Evolutionary conservation across 2,113 vertebrate species (phyloP), one percentile per base, ranked within the genome.

Genomic region (Cricetomys ansorgei): DNA sequence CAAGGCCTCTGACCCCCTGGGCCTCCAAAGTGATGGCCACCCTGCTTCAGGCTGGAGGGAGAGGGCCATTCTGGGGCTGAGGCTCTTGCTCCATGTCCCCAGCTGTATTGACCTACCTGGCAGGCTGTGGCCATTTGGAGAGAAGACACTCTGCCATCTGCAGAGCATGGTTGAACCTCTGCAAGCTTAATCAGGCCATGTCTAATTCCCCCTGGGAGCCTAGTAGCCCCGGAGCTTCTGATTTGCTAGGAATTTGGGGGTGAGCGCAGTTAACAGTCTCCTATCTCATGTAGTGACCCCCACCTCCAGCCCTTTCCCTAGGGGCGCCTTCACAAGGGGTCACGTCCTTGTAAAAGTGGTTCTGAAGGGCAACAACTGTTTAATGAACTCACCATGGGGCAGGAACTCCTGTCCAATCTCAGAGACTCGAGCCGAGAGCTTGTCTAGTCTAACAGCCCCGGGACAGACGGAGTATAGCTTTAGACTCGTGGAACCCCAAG

Each of bases 401-500:
- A 9, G 48, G 31, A 31, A 37, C 27, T 53, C 57, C 45, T 1
- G 53, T 16, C 31, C 16, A 7, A 40, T 45, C 50, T 37, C 6
- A 37, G 73, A 34, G 75, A 27, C 48, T 40, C 0, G 21, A 55
- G 12, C 19, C 0, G 11, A 73, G n/a, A 23, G 3, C 40, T 59
- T 29, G 6, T 17, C 21, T 59, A 4, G 27, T 21, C 23, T 25
- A n/a, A 31, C 10, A 29, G 17, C 5, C 5, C 3, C 3, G 13
- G 59, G 10, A 43, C 29, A 5, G 50, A 23, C 4, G 65, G 21
- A 75, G 21, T 34, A 17, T n/a, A 19, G 67, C 75, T 0, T 8
- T 16, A 17, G 40, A 12, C 1, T 7, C 55, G 43, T 16, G 4
- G 27, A 65, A 4, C 21, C 4, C 1, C 0, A 1, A 15, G 19